These are phyloP conservation scores for Picus viridis DNA, from an alignment of 2,797 vertebrate genomes.

Conservation along the genomic window DNA sequence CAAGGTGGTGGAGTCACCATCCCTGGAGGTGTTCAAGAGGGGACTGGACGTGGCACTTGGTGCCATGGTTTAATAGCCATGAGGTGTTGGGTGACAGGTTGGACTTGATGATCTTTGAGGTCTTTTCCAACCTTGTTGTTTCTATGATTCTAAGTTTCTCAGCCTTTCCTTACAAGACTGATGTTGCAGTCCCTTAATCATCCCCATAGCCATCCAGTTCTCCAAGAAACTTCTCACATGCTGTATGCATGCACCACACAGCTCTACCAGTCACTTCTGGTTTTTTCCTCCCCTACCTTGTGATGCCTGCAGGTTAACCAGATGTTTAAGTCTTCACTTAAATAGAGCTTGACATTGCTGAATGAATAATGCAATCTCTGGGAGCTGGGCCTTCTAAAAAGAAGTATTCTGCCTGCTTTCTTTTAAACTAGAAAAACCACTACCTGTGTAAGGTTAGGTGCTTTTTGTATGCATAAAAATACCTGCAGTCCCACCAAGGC, in stretches of 20 bases:
- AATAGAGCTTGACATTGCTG: background rate
- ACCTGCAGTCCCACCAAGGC: background rate
- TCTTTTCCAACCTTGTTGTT: too few species aligned
- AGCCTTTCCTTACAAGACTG: too few species aligned
- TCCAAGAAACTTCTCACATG: fast-evolving
- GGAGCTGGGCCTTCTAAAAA: background rate
- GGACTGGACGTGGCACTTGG: too few species aligned
- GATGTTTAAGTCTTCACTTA: background rate
- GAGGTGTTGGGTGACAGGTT: too few species aligned
- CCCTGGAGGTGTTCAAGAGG: too few species aligned
- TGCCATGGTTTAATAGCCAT: too few species aligned
- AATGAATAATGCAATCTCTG: background rate
- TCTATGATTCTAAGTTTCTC: too few species aligned
- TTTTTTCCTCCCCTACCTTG: background rate
- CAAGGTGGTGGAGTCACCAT: too few species aligned
- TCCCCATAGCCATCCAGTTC: background rate
- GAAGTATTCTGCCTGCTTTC: background rate
- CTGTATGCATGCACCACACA: background rate
- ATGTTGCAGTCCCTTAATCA: too few species aligned
- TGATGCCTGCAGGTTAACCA: background rate
- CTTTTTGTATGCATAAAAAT: fast-evolving
- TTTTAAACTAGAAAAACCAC: background rate
- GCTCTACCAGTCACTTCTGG: background rate
- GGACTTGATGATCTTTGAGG: too few species aligned
- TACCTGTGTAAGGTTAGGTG: background rate